Evolutionary conservation across 2,888 invertebrate genomes (phyloP).

Genomic region (Arge pagana): DNA sequence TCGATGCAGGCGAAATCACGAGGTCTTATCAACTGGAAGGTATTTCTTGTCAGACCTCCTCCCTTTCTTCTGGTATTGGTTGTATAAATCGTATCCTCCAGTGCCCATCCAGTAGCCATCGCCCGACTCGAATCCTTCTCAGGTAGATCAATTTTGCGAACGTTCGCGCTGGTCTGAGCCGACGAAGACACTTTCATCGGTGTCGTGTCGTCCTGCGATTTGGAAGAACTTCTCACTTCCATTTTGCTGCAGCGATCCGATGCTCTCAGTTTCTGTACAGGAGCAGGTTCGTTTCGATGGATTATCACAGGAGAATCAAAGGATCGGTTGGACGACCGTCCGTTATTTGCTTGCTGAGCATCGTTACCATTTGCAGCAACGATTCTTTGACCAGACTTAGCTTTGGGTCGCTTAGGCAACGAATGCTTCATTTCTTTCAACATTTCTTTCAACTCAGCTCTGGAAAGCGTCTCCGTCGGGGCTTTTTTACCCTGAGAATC

Average conservation of each 20-base stretch:
- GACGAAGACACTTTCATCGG: constrained; percentile 63
- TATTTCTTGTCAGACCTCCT: constrained; percentile 45
- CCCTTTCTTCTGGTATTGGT: constrained; percentile 36
- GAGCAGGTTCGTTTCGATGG: too few species aligned
- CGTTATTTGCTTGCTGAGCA: too few species aligned
- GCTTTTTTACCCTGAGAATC: constrained; percentile 1
- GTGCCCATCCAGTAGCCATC: constrained; percentile 30
- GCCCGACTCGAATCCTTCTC: constrained; percentile 21
- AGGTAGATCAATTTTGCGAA: constrained; percentile 55
- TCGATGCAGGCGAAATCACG: constrained; percentile 63
- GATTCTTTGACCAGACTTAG: too few species aligned
- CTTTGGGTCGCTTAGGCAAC: constrained; percentile 66
- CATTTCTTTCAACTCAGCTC: constrained; percentile 67
- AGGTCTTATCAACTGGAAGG: constrained; percentile 62
- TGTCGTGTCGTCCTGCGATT: constrained; percentile 36
- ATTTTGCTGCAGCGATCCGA: too few species aligned
- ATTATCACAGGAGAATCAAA: too few species aligned
- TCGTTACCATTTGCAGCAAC: too few species aligned
- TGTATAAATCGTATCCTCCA: constrained; percentile 42
- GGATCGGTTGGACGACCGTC: too few species aligned
- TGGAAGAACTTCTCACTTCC: too few species aligned
- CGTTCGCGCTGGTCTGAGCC: constrained; percentile 63
- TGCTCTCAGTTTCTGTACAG: too few species aligned
- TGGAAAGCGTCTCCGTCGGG: constrained; percentile 27
- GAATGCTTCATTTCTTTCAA: constrained; percentile 79